Conservation (phyloP, 23 tunicate genomes). For the Ascidia mentula region DNA sequence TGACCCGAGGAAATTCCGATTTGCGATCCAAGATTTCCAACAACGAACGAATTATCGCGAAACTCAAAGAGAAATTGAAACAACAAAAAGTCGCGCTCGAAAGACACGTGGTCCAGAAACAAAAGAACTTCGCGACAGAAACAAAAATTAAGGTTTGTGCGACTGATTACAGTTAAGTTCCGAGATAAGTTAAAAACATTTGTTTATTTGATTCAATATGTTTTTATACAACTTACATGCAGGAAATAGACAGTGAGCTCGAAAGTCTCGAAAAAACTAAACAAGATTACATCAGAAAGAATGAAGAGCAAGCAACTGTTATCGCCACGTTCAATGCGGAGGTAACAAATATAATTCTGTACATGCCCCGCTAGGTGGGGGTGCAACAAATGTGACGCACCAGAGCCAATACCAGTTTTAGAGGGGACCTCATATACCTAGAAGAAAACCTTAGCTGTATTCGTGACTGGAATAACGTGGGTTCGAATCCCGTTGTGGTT, state of each 20-base stretch:
- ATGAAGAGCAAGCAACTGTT: slow-evolving; percentile 64
- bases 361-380: too few species aligned
- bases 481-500: too few species aligned
- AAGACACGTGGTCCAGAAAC: slow-evolving; percentile 45
- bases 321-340: slow-evolving; percentile 73
- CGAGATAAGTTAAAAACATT: too few species aligned
- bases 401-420: too few species aligned
- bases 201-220: background rate
- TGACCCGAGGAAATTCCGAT: slow-evolving; percentile 78
- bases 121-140: slow-evolving; percentile 28
- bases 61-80: slow-evolving; percentile 63
- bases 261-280: slow-evolving; percentile 60
- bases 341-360: slow-evolving; percentile 37
- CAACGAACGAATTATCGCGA: slow-evolving; percentile 31
- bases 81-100: slow-evolving; percentile 58
- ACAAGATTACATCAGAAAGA: slow-evolving; percentile 60
- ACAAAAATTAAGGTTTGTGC: slow-evolving; percentile 56
- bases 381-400: too few species aligned
- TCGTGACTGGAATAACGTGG: too few species aligned
- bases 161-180: background rate
- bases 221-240: background rate
- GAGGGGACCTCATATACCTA: too few species aligned
- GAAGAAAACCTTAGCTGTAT: too few species aligned
- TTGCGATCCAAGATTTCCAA: slow-evolving; percentile 57
- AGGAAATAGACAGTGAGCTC: slow-evolving; percentile 72